These are phyloP conservation scores for Petrolisthes manimaculis DNA, from an alignment of 2,888 invertebrate species.

Conservation along the genomic window DNA sequence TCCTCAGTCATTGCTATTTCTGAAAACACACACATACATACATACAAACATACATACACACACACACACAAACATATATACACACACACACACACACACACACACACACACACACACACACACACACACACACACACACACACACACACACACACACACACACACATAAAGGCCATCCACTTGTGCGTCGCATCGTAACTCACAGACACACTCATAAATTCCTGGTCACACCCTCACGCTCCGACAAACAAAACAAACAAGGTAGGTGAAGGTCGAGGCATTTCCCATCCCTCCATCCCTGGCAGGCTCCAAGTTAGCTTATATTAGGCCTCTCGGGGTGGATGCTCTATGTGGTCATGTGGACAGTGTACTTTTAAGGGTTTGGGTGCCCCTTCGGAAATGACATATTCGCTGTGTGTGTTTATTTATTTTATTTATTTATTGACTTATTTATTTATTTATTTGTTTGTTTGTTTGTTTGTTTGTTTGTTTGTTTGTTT, in stretches of 20 bases:
- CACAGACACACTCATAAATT: no score
- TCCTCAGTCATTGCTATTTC: not conserved
- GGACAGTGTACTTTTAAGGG: no score
- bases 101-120: slow-evolving; percentile 22
- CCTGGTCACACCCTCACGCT: no score
- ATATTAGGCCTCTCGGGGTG: no score
- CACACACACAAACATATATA: not conserved
- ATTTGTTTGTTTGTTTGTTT: not conserved
- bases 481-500: not conserved
- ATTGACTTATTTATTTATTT: no score
- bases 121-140: not conserved
- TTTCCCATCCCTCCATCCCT: not conserved
- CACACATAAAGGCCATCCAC: not conserved
- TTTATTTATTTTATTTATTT: no score
- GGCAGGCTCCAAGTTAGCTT: no score
- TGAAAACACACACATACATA: not conserved
- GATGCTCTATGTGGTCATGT: no score
- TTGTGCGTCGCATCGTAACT: not conserved
- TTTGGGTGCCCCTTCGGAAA: no score
- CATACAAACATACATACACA: not conserved
- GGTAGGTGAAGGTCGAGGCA: no score
- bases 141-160: not conserved
- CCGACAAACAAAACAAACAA: no score
- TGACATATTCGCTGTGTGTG: no score
- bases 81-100: slow-evolving; percentile 13